Evolutionary conservation across 30 jellyfish, hydroid and myxozoan species (phyloP).

Genomic region (Pelagia noctiluca): DNA sequence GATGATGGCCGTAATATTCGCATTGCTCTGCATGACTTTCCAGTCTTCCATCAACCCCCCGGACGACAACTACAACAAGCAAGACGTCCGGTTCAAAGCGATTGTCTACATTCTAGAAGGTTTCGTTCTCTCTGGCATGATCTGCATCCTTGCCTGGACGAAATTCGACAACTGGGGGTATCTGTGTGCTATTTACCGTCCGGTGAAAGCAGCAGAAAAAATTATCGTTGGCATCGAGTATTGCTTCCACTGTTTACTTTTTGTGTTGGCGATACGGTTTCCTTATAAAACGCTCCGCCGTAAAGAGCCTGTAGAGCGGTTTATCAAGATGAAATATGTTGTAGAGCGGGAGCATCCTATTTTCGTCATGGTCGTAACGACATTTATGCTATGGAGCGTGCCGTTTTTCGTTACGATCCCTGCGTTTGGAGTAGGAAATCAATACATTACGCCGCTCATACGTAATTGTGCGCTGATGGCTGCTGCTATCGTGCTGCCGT

Average conservation of each 20-base stretch:
- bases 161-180: constrained; percentile 93
- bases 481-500: constrained; percentile 71
- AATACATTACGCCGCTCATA: constrained; percentile 50
- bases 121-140: constrained; percentile 86
- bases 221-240: constrained; percentile 74
- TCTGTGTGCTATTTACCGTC: constrained; percentile 71
- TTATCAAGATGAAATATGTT: constrained; percentile 52
- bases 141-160: constrained; percentile 89
- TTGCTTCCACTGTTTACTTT: constrained; percentile 58
- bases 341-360: constrained; percentile 89
- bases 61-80: constrained; percentile 54
- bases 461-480: constrained; percentile 71
- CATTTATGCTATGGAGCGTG: constrained; percentile 75
- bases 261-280: constrained; percentile 72
- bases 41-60: constrained; percentile 78
- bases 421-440: constrained; percentile 35
- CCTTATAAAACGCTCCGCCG: constrained; percentile 75
- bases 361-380: constrained; percentile 72
- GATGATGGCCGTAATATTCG: constrained; percentile 73
- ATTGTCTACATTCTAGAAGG: constrained; percentile 95
- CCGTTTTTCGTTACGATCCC: constrained; percentile 85
- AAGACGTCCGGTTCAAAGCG: constrained; percentile 94
- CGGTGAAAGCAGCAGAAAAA: constrained; percentile 78
- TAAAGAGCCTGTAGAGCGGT: constrained; percentile 56
- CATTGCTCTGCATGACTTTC: constrained; percentile 79